Evolutionary conservation across 2,888 invertebrate species (phyloP).

Genomic region (Trichogramma dendrolimi): DNA sequence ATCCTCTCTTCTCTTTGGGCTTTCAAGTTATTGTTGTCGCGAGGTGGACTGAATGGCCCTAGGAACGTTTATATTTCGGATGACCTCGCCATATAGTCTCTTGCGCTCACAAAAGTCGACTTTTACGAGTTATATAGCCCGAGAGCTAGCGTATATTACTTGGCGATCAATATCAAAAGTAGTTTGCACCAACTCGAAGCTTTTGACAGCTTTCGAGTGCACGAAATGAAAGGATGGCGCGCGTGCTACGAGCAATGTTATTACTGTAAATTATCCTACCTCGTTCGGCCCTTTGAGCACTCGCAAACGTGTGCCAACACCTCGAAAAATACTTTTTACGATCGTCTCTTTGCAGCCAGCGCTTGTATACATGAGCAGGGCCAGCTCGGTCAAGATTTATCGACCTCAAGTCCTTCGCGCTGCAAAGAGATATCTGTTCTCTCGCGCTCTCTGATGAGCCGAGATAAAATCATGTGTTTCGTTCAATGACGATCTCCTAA

Average conservation of each 20-base stretch:
- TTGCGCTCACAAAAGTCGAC: neutral
- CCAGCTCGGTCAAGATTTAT: slow-evolving; percentile 15
- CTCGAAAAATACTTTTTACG: slow-evolving; percentile 24
- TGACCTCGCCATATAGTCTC: no score
- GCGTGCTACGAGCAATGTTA: slow-evolving; percentile 10
- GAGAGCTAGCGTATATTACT: neutral
- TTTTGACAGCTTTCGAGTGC: no score
- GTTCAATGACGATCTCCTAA: slow-evolving; percentile 25
- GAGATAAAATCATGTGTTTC: slow-evolving; percentile 23
- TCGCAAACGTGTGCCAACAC: slow-evolving; percentile 20
- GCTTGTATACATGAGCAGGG: neutral
- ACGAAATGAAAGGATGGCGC: no score
- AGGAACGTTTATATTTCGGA: no score
- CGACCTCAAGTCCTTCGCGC: neutral
- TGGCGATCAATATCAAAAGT: slow-evolving; percentile 20
- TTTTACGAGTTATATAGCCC: slow-evolving; percentile 16
- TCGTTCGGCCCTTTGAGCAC: neutral
- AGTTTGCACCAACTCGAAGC: neutral
- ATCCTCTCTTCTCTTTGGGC: no score
- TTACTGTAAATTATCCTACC: slow-evolving; percentile 24
- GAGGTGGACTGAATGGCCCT: no score
- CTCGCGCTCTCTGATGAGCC: neutral
- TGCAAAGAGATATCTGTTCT: neutral
- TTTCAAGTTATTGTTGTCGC: no score
- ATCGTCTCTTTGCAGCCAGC: neutral